A percentile compares a stretch with the other conserved stretches of the same genome.
Evolutionary conservation across 2,797 vertebrate species (phyloP).

Genomic region (Chelon labrosus): DNA sequence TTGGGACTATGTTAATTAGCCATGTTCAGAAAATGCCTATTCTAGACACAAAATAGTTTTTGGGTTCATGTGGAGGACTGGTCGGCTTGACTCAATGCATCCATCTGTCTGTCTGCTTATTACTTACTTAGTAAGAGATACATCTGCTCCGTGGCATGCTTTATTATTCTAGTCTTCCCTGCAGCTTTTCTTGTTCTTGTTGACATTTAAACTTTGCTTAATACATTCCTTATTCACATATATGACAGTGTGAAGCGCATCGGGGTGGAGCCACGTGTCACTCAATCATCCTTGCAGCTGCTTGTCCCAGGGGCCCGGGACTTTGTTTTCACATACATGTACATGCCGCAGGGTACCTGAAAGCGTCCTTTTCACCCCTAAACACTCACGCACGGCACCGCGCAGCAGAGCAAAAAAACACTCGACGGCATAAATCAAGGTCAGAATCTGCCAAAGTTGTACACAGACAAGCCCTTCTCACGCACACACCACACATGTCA

Average conservation of each 20-base stretch:
- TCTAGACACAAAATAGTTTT: neutral
- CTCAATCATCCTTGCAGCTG: constrained; percentile 82
- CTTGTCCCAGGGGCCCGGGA: constrained; percentile 69
- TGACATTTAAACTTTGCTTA: constrained; percentile 63
- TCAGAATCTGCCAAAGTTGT: constrained; percentile 65
- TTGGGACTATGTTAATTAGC: no score
- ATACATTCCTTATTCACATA: constrained; percentile 64
- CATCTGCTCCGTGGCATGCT: constrained; percentile 16
- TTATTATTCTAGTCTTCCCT: constrained; percentile 39
- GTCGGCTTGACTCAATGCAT: no score
- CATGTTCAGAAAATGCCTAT: neutral
- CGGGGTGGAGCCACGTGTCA: constrained; percentile 69
- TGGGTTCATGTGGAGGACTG: neutral
- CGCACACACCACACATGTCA: constrained; percentile 71
- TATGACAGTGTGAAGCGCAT: constrained; percentile 61
- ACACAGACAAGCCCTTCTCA: constrained; percentile 76
- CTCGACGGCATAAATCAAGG: constrained; percentile 75
- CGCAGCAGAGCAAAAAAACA: constrained; percentile 55
- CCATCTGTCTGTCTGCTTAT: constrained; percentile 3
- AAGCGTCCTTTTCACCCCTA: constrained; percentile 77
- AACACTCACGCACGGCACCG: constrained; percentile 56
- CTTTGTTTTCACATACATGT: constrained; percentile 67
- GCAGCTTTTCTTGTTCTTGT: constrained; percentile 58
- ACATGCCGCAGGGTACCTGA: constrained; percentile 74
- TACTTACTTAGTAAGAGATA: constrained; percentile 1